These are phyloP conservation scores for Doryteuthis pealeii DNA, from an alignment of 1,140 invertebrate genomes.

Conservation along the genomic window DNA sequence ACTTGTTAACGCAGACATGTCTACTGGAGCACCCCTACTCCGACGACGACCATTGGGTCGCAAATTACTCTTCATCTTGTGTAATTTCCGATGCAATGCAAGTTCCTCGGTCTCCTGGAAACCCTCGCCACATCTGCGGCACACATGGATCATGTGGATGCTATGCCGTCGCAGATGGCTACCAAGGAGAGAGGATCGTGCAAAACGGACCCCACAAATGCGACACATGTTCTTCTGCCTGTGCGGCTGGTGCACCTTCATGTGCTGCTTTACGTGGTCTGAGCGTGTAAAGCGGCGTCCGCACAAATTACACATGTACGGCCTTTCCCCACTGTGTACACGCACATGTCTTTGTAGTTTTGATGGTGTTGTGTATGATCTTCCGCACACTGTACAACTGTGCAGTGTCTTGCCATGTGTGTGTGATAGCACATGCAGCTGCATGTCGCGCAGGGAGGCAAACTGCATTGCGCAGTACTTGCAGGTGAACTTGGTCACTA, in stretches of 20 bases:
- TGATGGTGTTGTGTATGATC: slow-evolving; percentile 84
- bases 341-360: slow-evolving; percentile 82
- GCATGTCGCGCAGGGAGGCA: slow-evolving; percentile 6
- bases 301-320: slow-evolving; percentile 82
- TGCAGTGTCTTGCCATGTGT: slow-evolving; percentile 59
- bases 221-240: slow-evolving; percentile 15
- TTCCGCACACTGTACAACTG: slow-evolving; percentile 79
- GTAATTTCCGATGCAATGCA: background rate
- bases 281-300: slow-evolving; percentile 86
- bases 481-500: slow-evolving; percentile 8
- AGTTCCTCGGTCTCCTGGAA: slow-evolving; percentile 6
- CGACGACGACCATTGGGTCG: slow-evolving; percentile 8
- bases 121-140: slow-evolving; percentile 6
- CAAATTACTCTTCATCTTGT: slow-evolving; percentile 3
- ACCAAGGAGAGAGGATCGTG: background rate
- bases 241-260: slow-evolving; percentile 19
- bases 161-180: slow-evolving; percentile 6
- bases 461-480: slow-evolving; percentile 9
- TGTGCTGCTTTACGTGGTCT: slow-evolving; percentile 21
- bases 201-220: slow-evolving; percentile 11
- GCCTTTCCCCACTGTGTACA: slow-evolving; percentile 88
- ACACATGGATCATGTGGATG: background rate
- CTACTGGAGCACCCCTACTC: slow-evolving; percentile 3
- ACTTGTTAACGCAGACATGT: slow-evolving; percentile 12
- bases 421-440: slow-evolving; percentile 11